Evolutionary conservation across 2,797 vertebrate genomes (phyloP).

Genomic region (Enteromius fasciolatus): DNA sequence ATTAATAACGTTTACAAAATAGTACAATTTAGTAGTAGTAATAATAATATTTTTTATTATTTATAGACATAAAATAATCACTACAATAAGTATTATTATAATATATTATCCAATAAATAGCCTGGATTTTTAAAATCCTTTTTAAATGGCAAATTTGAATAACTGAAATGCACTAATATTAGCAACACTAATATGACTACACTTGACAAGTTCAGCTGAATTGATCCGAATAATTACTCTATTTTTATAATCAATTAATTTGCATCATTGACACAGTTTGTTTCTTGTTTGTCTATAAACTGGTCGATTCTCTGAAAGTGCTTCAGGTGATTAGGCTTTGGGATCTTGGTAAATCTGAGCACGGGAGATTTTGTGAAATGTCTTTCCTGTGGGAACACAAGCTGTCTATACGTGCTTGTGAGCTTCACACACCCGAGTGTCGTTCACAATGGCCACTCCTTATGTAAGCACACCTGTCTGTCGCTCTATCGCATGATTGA

Average conservation of each 20-base stretch:
- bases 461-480: constrained; percentile 36
- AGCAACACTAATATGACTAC: background rate
- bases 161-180: no score
- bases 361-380: background rate
- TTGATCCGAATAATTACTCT: background rate
- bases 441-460: constrained; percentile 16
- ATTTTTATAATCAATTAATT: background rate
- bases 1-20: no score
- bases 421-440: constrained; percentile 13
- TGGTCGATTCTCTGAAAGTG: background rate
- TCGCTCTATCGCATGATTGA: constrained; percentile 16
- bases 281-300: background rate
- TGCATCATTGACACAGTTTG: no score
- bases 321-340: background rate
- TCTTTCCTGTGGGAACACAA: background rate
- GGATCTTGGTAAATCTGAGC: background rate
- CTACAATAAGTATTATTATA: no score
- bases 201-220: background rate
- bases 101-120: no score
- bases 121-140: no score
- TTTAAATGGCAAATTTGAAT: no score
- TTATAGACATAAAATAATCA: no score
- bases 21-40: background rate
- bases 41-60: no score
- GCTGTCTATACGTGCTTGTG: background rate